phyloP scores from a whole-genome alignment of 2,888 invertebrate genomes.

The Cremastinae sp. region DNA sequence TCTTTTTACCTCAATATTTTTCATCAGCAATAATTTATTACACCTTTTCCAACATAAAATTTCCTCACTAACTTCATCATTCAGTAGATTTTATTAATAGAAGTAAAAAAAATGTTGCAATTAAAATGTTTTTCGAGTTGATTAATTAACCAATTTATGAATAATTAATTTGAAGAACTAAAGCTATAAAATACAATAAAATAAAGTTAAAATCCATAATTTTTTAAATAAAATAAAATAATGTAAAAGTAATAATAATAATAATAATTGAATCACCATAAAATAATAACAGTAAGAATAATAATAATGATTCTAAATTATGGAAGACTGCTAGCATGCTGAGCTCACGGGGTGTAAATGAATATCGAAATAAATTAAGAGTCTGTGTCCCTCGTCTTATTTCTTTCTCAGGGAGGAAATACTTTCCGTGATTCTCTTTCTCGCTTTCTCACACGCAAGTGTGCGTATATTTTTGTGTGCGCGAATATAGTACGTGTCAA shows the following conservation, averaged over 20 bases:
- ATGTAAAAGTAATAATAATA: slow-evolving; percentile 9
- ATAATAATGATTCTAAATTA: slow-evolving; percentile 41
- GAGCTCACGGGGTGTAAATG: slow-evolving; percentile 57
- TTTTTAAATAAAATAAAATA: neutral
- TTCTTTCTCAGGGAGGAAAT: slow-evolving; percentile 13
- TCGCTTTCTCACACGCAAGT: neutral
- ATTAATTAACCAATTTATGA: too few relatives aligned
- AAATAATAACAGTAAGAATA: slow-evolving; percentile 21
- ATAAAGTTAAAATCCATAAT: slow-evolving; percentile 1
- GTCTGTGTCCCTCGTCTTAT: slow-evolving; percentile 1
- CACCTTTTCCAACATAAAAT: too few relatives aligned
- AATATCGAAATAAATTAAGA: slow-evolving; percentile 61
- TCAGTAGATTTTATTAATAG: too few relatives aligned
- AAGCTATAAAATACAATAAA: too few relatives aligned
- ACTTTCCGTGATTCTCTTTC: neutral
- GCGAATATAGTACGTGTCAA: slow-evolving; percentile 51
- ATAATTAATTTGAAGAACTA: too few relatives aligned
- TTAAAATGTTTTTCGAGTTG: too few relatives aligned
- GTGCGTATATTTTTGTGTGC: slow-evolving; percentile 20
- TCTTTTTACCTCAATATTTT: too few relatives aligned
- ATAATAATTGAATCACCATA: neutral
- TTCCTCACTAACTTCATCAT: too few relatives aligned
- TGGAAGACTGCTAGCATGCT: slow-evolving; percentile 25
- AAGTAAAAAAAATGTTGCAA: slow-evolving; percentile 10
- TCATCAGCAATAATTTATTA: too few relatives aligned